Percentiles rank a stretch among this genome's conserved stretches.
phyloP scores from a whole-genome alignment of 2,888 invertebrate genomes.

The Ferrisia virgata region DNA sequence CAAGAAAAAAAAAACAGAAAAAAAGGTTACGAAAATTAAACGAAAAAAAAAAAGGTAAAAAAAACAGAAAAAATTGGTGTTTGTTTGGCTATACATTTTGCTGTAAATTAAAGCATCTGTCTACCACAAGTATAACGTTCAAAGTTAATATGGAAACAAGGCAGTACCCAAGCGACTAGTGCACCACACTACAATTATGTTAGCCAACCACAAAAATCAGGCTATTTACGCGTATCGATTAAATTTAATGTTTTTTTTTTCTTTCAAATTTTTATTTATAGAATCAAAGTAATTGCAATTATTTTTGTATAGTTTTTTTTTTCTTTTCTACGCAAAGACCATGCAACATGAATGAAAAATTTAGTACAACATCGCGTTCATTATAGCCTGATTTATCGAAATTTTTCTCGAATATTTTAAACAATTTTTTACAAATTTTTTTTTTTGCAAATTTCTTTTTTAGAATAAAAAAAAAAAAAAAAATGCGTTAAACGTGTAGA shows the following conservation, averaged over 20 bases:
- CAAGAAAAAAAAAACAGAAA: background rate
- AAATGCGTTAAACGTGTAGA: background rate
- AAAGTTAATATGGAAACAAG: conserved; percentile 44
- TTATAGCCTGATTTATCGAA: conserved; percentile 21
- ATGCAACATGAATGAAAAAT: background rate
- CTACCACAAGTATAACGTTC: conserved; percentile 43
- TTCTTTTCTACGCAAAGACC: background rate
- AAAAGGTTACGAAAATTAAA: conserved; percentile 13
- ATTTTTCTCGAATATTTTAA: background rate
- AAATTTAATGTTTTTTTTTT: background rate
- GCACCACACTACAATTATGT: conserved; percentile 45
- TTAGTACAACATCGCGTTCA: background rate
- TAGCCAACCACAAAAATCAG: conserved; percentile 40
- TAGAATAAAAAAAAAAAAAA: no score
- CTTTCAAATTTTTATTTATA: no score
- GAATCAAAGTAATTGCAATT: no score
- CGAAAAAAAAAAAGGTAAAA: conserved; percentile 14
- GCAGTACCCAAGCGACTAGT: conserved; percentile 45
- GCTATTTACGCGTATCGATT: conserved; percentile 10
- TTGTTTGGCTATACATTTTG: conserved; percentile 42
- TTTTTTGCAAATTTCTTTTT: no score
- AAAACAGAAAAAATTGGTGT: conserved; percentile 35
- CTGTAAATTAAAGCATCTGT: conserved; percentile 44
- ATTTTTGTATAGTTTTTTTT: no score
- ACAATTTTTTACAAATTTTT: no score